A percentile compares a stretch with the other conserved stretches of the same genome.
Evolutionary conservation across 1,140 invertebrate genomes (phyloP).

Genomic region (Tetranychus urticae): DNA sequence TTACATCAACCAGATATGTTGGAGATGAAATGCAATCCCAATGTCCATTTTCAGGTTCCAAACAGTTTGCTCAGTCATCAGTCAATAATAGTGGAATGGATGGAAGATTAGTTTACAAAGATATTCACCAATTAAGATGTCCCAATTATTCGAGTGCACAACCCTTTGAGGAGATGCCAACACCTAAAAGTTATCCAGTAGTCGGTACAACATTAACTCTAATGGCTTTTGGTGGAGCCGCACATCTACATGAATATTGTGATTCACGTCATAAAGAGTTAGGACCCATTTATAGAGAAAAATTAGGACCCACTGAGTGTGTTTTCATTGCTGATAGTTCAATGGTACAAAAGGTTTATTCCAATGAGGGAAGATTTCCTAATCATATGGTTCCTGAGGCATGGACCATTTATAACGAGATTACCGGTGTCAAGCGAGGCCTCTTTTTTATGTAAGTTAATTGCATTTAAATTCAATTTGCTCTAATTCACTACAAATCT

Average conservation of each 20-base stretch:
- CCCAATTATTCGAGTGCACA: neutral
- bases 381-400: constrained; percentile 51
- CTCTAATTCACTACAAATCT: no score
- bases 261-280: constrained; percentile 39
- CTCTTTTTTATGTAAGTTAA: constrained; percentile 58
- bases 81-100: neutral
- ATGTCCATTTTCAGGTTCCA: neutral
- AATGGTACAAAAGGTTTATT: constrained; percentile 41
- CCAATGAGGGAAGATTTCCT: constrained; percentile 48
- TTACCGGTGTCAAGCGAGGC: constrained; percentile 40
- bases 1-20: no score
- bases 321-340: constrained; percentile 38
- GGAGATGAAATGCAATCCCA: neutral
- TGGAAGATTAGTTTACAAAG: no score
- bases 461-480: no score
- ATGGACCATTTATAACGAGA: constrained; percentile 51
- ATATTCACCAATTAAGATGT: no score
- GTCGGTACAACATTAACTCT: constrained; percentile 29
- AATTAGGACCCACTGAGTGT: constrained; percentile 31
- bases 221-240: constrained; percentile 25
- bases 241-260: constrained; percentile 41
- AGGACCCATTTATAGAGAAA: constrained; percentile 46
- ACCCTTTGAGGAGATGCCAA: constrained; percentile 18
- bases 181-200: constrained; percentile 26
- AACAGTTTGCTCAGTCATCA: neutral